These are phyloP conservation scores for Nymphalis io DNA, from an alignment of 1,140 invertebrate species.

Conservation along the genomic window DNA sequence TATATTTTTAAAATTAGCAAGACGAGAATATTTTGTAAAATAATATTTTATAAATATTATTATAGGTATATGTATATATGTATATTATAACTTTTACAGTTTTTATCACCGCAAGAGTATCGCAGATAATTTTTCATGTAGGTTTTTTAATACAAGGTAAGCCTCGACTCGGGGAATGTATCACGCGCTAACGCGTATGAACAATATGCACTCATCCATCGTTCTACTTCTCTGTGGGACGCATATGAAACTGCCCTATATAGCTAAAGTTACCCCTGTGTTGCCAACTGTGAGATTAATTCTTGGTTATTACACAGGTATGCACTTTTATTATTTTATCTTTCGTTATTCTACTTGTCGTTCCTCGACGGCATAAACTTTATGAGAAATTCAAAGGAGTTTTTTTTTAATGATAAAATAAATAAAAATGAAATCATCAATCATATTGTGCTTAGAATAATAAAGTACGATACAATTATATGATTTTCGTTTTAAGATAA, in stretches of 20 bases:
- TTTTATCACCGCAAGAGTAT: constrained; percentile 12
- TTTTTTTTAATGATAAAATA: too few species aligned
- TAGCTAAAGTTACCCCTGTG: constrained; percentile 26
- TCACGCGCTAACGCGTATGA: constrained; percentile 34
- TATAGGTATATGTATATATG: constrained; percentile 6
- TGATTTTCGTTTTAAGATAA: too few species aligned
- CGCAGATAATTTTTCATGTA: constrained; percentile 17
- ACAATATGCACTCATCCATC: constrained; percentile 40
- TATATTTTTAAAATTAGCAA: too few species aligned
- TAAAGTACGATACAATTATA: too few species aligned
- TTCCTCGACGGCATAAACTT: too few species aligned
- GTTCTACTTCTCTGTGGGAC: constrained; percentile 24
- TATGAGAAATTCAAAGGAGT: too few species aligned
- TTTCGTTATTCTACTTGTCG: neutral
- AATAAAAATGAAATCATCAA: too few species aligned
- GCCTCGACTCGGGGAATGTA: constrained; percentile 7
- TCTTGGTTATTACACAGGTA: constrained; percentile 2
- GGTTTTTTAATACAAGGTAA: constrained; percentile 19
- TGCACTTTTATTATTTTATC: constrained; percentile 12
- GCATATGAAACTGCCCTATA: constrained; percentile 36
- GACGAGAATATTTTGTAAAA: too few species aligned
- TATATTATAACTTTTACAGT: neutral
- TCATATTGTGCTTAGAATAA: too few species aligned
- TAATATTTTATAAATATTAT: neutral
- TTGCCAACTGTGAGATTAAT: constrained; percentile 16